Conservation (phyloP, 1,140 invertebrate genomes). For the Aphelenchoides avenae region DNA sequence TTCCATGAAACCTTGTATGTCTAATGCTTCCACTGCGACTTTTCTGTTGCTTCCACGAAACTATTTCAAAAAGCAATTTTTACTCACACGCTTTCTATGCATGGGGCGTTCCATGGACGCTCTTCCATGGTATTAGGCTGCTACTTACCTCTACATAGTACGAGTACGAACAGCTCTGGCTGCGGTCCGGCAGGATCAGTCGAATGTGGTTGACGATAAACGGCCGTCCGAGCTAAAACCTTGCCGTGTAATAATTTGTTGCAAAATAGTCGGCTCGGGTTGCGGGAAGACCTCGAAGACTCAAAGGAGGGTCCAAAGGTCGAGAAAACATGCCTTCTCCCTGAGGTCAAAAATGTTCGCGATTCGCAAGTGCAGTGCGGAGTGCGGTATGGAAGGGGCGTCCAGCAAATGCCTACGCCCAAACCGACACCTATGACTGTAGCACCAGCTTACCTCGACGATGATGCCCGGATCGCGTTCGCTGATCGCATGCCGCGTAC, state of each 20-base stretch:
- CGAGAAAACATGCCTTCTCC: too few species aligned
- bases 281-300: too few species aligned
- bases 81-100: conserved; percentile 4
- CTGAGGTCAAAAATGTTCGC: too few species aligned
- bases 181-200: conserved; percentile 28
- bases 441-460: conserved; percentile 16
- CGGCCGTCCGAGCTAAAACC: conserved; percentile 38
- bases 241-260: too few species aligned
- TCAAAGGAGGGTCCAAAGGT: too few species aligned
- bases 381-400: background rate
- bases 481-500: conserved; percentile 18
- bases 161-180: conserved; percentile 67
- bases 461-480: conserved; percentile 29
- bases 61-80: background rate
- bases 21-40: too few species aligned
- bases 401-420: background rate
- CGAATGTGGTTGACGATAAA: conserved; percentile 46
- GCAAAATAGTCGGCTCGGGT: too few species aligned
- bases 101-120: background rate
- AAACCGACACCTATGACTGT: too few species aligned
- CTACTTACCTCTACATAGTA: conserved; percentile 94
- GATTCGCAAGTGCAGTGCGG: too few species aligned
- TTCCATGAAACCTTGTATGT: too few species aligned
- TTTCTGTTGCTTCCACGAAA: too few species aligned
- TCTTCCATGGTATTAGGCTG: too few species aligned